Evolutionary conservation across 1,140 invertebrate species (phyloP), one percentile per base, ranked within the genome.

Genomic region (Adelges cooleyi): DNA sequence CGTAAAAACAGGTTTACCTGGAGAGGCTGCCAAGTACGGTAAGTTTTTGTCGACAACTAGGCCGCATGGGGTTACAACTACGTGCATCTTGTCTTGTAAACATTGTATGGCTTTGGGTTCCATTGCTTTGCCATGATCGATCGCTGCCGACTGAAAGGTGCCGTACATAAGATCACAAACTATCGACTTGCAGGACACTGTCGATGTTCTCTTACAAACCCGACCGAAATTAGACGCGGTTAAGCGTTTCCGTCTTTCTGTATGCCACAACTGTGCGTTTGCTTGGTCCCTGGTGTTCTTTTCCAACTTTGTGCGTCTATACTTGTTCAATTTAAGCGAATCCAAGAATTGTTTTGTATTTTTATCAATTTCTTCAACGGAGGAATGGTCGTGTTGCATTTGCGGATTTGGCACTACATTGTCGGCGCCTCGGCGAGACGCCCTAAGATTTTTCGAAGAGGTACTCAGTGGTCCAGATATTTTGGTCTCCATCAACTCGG

Each of bases 211-310:
- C 38, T 40, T 54, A 40, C 51, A 54, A 40, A 54, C 52, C 38
- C 29, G 25, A 22, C 52, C 52, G 29, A 54, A 54, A 27, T 54
- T 54, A 20, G 52, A 54, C 22, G 52, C 52, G 18, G 52, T 54
- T 36, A 54, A 15, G 33, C 52, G 52, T 27, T 36, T 36, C 22
- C 38, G 22, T n/a, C 52, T 25, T 25, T 54, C 33, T 27, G 22
- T 9, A 22, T 54, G 15, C 52, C 52, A 54, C 52, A 6, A 36
- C 18, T 54, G 17, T 38, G 29, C 22, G 29, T 40, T 54, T n/a
- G 52, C 29, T 38, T 54, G 52, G 33, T 40, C 33, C 22, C 17
- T 40, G 22, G 52, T 54, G 18, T 36, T 33, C 22, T 18, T 54
- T 54, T 54, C 29, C 22, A 54, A 40, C 33, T 54, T 40, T n/a